phyloP scores from a whole-genome alignment of 2,888 invertebrate species.

The Seira musarum region DNA sequence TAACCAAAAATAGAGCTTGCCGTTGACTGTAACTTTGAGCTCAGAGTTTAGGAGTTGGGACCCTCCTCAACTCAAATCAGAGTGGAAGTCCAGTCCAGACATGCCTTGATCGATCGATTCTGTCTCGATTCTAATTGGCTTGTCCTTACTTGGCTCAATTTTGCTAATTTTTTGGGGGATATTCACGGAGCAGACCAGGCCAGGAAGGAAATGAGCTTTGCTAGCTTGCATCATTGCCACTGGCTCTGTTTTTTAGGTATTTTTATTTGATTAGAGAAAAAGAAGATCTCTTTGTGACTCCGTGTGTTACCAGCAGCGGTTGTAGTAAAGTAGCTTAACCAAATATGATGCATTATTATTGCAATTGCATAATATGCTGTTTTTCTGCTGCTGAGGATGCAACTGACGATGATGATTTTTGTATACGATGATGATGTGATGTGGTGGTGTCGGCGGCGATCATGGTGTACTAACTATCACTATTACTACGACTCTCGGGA shows the following conservation, averaged over 20 bases:
- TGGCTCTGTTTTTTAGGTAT: not conserved
- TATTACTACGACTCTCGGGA: not conserved
- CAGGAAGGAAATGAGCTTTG: constrained; percentile 22
- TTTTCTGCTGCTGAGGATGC: constrained; percentile 31
- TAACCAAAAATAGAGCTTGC: too few species aligned
- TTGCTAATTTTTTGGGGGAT: not conserved
- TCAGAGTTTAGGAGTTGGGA: too few species aligned
- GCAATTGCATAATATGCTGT: constrained; percentile 46
- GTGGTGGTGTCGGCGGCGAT: too few species aligned
- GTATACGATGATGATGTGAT: constrained; percentile 14
- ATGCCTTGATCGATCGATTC: constrained; percentile 1
- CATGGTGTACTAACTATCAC: too few species aligned
- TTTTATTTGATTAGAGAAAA: constrained; percentile 14
- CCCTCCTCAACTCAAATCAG: not conserved
- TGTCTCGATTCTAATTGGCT: not conserved
- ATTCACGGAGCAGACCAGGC: not conserved
- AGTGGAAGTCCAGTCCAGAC: not conserved
- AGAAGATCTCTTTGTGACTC: constrained; percentile 1
- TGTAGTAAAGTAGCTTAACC: constrained; percentile 29
- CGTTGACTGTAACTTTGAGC: too few species aligned
- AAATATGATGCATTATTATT: constrained; percentile 48
- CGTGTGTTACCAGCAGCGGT: constrained; percentile 49
- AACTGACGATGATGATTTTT: constrained; percentile 21
- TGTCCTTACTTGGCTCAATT: not conserved
- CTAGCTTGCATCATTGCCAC: constrained; percentile 10